Base-by-base conservation (phyloP, 2,113 vertebrate species). In the Haliaeetus leucogaster region DNA sequence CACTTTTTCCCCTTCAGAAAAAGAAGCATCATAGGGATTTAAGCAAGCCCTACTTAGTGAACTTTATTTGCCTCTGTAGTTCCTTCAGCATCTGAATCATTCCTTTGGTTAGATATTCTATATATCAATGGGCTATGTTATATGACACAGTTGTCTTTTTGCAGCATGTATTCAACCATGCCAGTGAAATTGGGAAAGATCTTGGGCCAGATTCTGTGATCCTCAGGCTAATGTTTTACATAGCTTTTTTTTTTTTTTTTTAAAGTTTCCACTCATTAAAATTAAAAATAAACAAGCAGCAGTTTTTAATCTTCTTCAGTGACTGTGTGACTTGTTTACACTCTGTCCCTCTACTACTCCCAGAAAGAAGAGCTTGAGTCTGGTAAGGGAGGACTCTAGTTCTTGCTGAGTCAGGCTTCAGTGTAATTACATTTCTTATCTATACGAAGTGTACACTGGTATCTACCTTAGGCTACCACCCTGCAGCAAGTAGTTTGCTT, bases 251-350 rank as follows among this genome's bases (percentile, higher is more conserved):
- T n/a, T 48, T n/a, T 45, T 55, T 43, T 32, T 53, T n/a, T 5
- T 30, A 3, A 52, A 48, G 21, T 76, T 93, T 90, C 66, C 48
- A 48, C 9, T 52, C 13, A 16, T 89, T 93, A 73, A 84, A 86
- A 82, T 67, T 42, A 71, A 52, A 90, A 89, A 67, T 56, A 85
- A 85, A 80, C 22, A 32, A 66, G 38, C 71, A 90, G 67, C 67
- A 59, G 74, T 32, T 92, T 93, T 91, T 66, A 83, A 88, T 94
- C 45, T 77, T 63, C 43, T 83, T 62, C 67, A n/a, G 71, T 52
- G 74, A 67, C 82, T 7, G 32, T 58, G 36, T 25, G 55, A 52
- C 34, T 92, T 83, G 59, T 83, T 86, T 83, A n/a, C 16, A 9
- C 47, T 63, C 42, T 52, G 18, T 53, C 72, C 56, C 53, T 40